These are phyloP conservation scores for Nyleta sp. DNA, from an alignment of 2,888 invertebrate genomes.

Conservation along the genomic window DNA sequence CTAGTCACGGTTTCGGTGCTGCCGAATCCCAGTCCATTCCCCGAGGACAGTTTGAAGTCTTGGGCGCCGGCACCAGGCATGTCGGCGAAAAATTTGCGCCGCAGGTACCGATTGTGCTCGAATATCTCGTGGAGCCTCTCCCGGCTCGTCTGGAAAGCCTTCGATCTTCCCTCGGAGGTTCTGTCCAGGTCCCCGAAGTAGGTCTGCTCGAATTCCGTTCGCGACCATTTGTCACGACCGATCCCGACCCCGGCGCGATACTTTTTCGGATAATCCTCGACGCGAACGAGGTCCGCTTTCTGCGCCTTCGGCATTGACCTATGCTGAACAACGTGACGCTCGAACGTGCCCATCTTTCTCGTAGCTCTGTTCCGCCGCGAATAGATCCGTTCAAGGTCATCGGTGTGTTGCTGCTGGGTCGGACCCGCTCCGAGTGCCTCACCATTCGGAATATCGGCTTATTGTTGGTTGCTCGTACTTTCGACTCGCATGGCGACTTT, in stretches of 20 bases:
- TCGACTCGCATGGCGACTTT: conserved; percentile 45
- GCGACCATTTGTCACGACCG: conserved; percentile 65
- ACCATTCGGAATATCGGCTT: conserved; percentile 9
- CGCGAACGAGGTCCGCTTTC: conserved; percentile 70
- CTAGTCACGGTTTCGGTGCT: conserved; percentile 80
- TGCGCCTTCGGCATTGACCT: conserved; percentile 75
- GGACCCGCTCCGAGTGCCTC: neutral
- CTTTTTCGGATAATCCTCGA: conserved; percentile 28
- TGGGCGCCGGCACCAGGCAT: conserved; percentile 49
- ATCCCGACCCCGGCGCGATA: conserved; percentile 7
- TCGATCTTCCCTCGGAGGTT: conserved; percentile 40
- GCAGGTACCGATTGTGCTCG: conserved; percentile 76
- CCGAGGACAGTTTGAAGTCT: conserved; percentile 17
- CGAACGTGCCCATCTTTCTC: conserved; percentile 62
- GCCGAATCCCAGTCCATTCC: conserved; percentile 73
- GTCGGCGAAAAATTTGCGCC: conserved; percentile 77
- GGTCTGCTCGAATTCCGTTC: conserved; percentile 76
- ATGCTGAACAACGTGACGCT: conserved; percentile 71
- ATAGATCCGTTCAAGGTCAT: conserved; percentile 71
- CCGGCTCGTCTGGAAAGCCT: conserved; percentile 73
- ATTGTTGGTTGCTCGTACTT: conserved; percentile 31
- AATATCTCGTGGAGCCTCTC: conserved; percentile 80
- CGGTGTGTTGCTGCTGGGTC: conserved; percentile 8
- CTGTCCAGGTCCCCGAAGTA: conserved; percentile 71
- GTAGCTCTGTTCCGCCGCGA: conserved; percentile 36